Evolutionary conservation across 2,888 invertebrate species (phyloP).

Genomic region (Resseliella maxima): DNA sequence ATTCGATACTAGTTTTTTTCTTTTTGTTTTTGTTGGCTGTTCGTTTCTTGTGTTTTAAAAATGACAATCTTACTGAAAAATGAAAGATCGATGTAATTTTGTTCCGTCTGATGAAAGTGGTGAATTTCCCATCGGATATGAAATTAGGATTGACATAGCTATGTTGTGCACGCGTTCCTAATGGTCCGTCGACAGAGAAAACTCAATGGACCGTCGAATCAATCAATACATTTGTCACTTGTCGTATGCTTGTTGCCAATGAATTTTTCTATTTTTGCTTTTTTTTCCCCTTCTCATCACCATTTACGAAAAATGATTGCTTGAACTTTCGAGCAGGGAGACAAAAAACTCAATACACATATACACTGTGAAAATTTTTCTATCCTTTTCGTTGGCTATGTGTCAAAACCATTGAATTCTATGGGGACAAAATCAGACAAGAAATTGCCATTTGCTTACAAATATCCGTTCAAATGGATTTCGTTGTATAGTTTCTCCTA

Average conservation of each 20-base stretch:
- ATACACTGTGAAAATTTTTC: background rate
- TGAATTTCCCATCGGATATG: slow-evolving; percentile 35
- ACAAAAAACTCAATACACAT: background rate
- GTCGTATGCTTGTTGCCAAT: background rate
- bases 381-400: slow-evolving; percentile 12
- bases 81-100: slow-evolving; percentile 21
- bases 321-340: background rate
- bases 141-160: slow-evolving; percentile 25
- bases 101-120: background rate
- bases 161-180: background rate
- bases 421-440: slow-evolving; percentile 15
- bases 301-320: slow-evolving; percentile 1
- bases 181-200: background rate
- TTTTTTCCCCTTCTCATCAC: background rate
- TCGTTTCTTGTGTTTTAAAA: too few relatives aligned
- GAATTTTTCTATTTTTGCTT: background rate
- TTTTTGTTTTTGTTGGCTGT: too few relatives aligned
- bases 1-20: background rate
- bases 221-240: slow-evolving; percentile 39
- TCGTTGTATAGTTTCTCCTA: too few relatives aligned
- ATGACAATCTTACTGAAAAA: slow-evolving; percentile 12
- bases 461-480: background rate
- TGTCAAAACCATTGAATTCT: background rate
- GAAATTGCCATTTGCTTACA: slow-evolving; percentile 17
- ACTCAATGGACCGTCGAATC: slow-evolving; percentile 43